Conservation (phyloP, 2,888 invertebrate genomes). For the Pristionchus maxplancki region DNA sequence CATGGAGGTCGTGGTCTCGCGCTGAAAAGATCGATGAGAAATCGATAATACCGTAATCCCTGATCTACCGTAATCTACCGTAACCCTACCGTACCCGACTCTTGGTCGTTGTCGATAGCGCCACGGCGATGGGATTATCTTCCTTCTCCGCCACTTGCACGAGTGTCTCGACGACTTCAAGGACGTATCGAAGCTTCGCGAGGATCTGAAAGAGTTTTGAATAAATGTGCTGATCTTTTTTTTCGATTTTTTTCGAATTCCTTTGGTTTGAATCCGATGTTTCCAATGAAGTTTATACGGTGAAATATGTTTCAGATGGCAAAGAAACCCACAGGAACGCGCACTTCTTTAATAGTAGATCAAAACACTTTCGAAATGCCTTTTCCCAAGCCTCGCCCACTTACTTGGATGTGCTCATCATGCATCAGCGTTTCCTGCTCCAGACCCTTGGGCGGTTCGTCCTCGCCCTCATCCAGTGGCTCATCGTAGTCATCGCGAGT, state of each 20-base stretch:
- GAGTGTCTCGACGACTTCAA: conserved; percentile 94
- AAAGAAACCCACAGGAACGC: background rate
- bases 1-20: conserved; percentile 75
- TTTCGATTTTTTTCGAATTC: background rate
- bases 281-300: no score
- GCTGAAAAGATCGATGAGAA: conserved; percentile 79
- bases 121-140: conserved; percentile 78
- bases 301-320: background rate
- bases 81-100: conserved; percentile 33
- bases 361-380: no score
- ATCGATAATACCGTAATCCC: background rate
- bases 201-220: conserved; percentile 79
- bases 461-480: conserved; percentile 57
- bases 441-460: conserved; percentile 85
- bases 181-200: conserved; percentile 96
- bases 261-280: no score
- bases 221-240: background rate
- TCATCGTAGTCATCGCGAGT: conserved; percentile 49
- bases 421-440: conserved; percentile 95
- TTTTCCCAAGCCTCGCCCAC: background rate
- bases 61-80: background rate
- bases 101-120: conserved; percentile 52
- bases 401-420: conserved; percentile 78
- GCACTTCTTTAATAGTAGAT: no score
- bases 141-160: conserved; percentile 84